These are phyloP conservation scores for Pseudanteris insignis DNA, from an alignment of 2,888 invertebrate species.

Conservation along the genomic window DNA sequence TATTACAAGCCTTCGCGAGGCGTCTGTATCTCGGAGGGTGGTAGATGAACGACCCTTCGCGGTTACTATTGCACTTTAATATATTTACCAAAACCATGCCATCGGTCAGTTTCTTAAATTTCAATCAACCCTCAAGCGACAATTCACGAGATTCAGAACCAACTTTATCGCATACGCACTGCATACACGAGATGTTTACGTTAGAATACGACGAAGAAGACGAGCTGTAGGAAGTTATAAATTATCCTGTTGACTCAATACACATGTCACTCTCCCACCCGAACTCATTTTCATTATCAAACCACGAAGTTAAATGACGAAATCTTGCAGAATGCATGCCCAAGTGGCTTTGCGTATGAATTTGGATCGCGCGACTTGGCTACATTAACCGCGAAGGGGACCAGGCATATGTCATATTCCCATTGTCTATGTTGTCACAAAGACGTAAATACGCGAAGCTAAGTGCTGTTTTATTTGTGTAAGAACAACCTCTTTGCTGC, in stretches of 20 bases:
- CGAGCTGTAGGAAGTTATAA: slow-evolving; percentile 1
- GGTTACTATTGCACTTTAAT: slow-evolving; percentile 35
- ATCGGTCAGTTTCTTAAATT: slow-evolving; percentile 31
- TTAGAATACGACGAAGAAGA: too few species aligned
- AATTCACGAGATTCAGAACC: too few species aligned
- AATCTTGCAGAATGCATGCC: slow-evolving; percentile 55
- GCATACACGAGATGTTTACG: too few species aligned
- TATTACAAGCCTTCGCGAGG: slow-evolving; percentile 60
- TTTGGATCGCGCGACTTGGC: slow-evolving; percentile 51
- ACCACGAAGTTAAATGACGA: slow-evolving; percentile 48
- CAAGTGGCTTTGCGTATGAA: slow-evolving; percentile 61
- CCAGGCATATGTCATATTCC: slow-evolving; percentile 64
- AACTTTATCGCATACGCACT: too few species aligned
- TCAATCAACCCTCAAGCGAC: too few species aligned
- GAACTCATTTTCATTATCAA: slow-evolving; percentile 51
- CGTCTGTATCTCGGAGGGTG: slow-evolving; percentile 54
- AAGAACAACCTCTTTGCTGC: slow-evolving; percentile 64
- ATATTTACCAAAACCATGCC: slow-evolving; percentile 24
- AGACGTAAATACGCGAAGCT: slow-evolving; percentile 59
- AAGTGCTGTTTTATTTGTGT: slow-evolving; percentile 66
- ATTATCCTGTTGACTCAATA: slow-evolving; percentile 17
- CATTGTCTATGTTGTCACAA: slow-evolving; percentile 63
- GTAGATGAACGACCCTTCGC: slow-evolving; percentile 56
- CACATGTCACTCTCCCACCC: slow-evolving; percentile 26
- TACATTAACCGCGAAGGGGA: slow-evolving; percentile 52